Percentiles rank a stretch among this genome's conserved stretches.
phyloP scores from a whole-genome alignment of 2,797 vertebrate species.

The Argentina silus region DNA sequence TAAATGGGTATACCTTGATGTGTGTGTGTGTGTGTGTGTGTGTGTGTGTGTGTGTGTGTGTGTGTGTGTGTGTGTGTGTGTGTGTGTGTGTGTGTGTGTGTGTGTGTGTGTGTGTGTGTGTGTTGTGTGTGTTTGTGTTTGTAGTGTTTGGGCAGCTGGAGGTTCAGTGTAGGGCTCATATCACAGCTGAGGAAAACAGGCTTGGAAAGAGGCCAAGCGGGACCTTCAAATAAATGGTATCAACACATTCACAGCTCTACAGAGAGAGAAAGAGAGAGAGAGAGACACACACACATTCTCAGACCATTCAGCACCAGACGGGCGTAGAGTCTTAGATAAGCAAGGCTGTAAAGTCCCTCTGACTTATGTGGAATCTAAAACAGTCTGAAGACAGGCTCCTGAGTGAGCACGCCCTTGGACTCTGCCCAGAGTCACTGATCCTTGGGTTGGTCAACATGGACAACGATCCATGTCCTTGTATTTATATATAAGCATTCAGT shows the following conservation, averaged over 20 bases:
- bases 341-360: slow-evolving; percentile 37
- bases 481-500: too few relatives aligned
- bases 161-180: slow-evolving; percentile 38
- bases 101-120: not conserved
- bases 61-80: slow-evolving; percentile 18
- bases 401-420: not conserved
- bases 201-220: not conserved
- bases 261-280: too few relatives aligned
- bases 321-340: slow-evolving; percentile 47
- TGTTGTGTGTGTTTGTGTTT: slow-evolving; percentile 22
- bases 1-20: not conserved
- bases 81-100: not conserved
- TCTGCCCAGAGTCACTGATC: too few relatives aligned
- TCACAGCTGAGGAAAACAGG: slow-evolving; percentile 55
- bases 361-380: slow-evolving; percentile 48
- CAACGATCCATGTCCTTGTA: too few relatives aligned
- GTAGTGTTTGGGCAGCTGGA: slow-evolving; percentile 47
- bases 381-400: slow-evolving; percentile 35
- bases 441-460: too few relatives aligned
- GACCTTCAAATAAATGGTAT: slow-evolving; percentile 28
- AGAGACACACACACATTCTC: slow-evolving; percentile 45
- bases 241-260: slow-evolving; percentile 53
- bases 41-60: not conserved
- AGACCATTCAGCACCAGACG: slow-evolving; percentile 57
- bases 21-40: not conserved